Base-by-base conservation (phyloP, 2,797 vertebrate genomes). In the Carcharodon carcharias region DNA sequence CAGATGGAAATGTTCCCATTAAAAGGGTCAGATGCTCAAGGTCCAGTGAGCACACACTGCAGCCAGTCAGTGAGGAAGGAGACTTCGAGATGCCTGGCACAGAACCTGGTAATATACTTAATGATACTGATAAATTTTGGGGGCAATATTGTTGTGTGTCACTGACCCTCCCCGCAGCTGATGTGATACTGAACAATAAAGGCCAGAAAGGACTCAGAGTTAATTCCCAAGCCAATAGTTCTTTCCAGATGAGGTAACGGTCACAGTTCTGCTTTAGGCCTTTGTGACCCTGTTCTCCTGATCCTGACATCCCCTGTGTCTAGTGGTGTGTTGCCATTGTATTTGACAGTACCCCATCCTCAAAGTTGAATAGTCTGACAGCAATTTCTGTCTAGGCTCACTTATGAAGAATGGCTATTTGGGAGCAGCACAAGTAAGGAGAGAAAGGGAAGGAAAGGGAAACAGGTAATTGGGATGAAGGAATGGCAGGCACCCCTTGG, bases 101-200 rank as follows among this genome's bases (percentile, higher is more conserved):
- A 45, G 97, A 97, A 26, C 87, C 71, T 1, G 97, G 97, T 98
- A 96, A 97, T 97, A 50, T 26, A 26, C 21, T 93, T 3, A 65
- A 93, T 63, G n/a, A 45, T 40, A 1, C 61, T 23, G 40, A 40
- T 45, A 18, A 2, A 16, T 21, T 67, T 40, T 45, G n/a, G 61
- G n/a, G n/a, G 7, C 18, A 93, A 65, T 91, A 45, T 45, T 65
- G 80, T 82, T 21, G 0, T 63, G 5, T 11, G 12, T 63, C 12
- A 11, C 26, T 21, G 12, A 26, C 11, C 9, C 8, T n/a, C 21
- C 26, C 16, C 0, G 56, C 3, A 18, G 16, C 87, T 56, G 21
- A 56, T 28, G 26, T 88, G 87, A 56, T 31, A 89, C 11, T 35
- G 4, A 56, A 56, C 56, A 28, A n/a, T 18, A 14, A 31, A 35